Base-by-base conservation (phyloP, 2,797 vertebrate species). In the Heteromormyrus szaboi region DNA sequence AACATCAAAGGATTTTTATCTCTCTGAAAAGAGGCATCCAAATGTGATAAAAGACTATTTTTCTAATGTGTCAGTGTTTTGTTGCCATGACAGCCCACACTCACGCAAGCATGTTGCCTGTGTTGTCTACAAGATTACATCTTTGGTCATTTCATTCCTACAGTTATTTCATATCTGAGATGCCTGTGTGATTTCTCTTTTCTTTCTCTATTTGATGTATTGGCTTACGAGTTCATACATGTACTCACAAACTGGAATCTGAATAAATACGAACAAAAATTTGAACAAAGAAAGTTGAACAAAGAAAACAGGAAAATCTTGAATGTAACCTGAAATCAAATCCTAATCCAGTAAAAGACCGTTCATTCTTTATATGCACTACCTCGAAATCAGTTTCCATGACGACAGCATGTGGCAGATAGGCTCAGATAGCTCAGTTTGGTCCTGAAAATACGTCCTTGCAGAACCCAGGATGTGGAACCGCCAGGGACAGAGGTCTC, bases 371-470 rank as follows among this genome's bases (percentile, higher is more conserved):
- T 65, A n/a, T 59, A n/a, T 59, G 54, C 54, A n/a, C 56, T 59
- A 59, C 59, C 59, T 62, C 11, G 59, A 62, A 22, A 62, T 62
- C 22, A 54, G 94, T 95, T 92, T 92, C 92, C 93, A 95, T 95
- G 93, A 91, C 90, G 88, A 95, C 93, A 41, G 90, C 44, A 88
- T 92, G 90, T 65, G 87, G 90, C 89, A 92, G 92, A 59, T 62
- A 29, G 19, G 46, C 46, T 19, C 14, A 22, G 59, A 89, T 51
- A 56, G 90, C 91, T 88, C 89, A 87, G 92, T 94, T 91, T 88
- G 92, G 93, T 94, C 33, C 93, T 92, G 91, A 90, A 90, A 93
- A 91, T 92, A 92, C 92, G 3, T 91, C 92, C 93, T 87, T 88
- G 90, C 90, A 88, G 46, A 89, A 68, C 4, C 12, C 25, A 19